A percentile compares a stretch with the other conserved stretches of the same genome.
These are phyloP conservation scores for Eulemur albifrons DNA, from an alignment of 2,797 vertebrate genomes.

Conservation along the genomic window DNA sequence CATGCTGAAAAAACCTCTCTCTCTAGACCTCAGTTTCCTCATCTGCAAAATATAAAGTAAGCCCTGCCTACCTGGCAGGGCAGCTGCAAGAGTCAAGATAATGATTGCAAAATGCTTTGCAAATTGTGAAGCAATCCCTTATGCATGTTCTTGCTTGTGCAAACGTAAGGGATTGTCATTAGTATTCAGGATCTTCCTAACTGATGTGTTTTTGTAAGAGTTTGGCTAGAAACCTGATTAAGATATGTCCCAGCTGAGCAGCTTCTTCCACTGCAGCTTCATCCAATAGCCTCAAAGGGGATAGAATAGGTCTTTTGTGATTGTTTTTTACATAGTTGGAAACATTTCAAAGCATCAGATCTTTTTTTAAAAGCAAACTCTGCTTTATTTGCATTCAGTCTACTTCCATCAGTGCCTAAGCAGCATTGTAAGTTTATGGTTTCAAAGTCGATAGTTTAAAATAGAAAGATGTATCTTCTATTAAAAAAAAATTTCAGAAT, in stretches of 20 bases:
- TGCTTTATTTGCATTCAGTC: constrained; percentile 60
- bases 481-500: background rate
- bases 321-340: constrained; percentile 70
- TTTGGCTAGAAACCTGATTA: constrained; percentile 72
- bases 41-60: constrained; percentile 40
- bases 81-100: background rate
- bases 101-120: constrained; percentile 33
- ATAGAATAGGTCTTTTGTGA: constrained; percentile 63
- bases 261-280: constrained; percentile 64
- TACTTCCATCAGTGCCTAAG: constrained; percentile 43
- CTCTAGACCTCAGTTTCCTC: constrained; percentile 48
- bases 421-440: background rate
- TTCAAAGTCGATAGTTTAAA: constrained; percentile 55
- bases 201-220: constrained; percentile 67
- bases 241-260: constrained; percentile 70
- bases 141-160: constrained; percentile 49
- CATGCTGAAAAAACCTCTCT: background rate
- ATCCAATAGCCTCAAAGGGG: constrained; percentile 68
- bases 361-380: constrained; percentile 28
- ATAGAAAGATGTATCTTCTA: constrained; percentile 22
- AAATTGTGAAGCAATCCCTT: constrained; percentile 48
- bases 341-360: constrained; percentile 66
- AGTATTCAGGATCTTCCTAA: constrained; percentile 64
- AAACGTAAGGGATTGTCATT: constrained; percentile 68
- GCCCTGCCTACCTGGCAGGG: background rate